Conservation (phyloP, 2,113 vertebrate genomes). For the Melanerpes formicivorus region DNA sequence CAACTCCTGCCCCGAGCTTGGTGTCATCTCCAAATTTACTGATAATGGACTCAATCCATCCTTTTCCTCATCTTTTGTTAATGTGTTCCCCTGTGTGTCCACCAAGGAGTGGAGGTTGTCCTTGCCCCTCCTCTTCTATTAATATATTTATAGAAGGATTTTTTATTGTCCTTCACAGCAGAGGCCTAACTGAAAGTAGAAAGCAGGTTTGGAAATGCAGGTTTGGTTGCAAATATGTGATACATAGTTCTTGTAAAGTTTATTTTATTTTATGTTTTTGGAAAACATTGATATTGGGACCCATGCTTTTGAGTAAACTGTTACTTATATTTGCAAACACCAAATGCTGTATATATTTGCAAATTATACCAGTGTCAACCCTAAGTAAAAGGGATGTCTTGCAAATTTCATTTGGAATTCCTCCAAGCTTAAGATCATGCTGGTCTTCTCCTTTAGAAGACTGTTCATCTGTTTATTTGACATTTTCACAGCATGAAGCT, state of each 20-base stretch:
- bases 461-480: neutral
- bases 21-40: too few relatives aligned
- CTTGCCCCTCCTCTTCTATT: too few relatives aligned
- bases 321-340: neutral
- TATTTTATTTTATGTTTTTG: neutral
- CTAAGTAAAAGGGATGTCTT: neutral
- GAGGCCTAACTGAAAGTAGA: neutral
- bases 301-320: neutral
- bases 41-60: too few relatives aligned
- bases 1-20: too few relatives aligned
- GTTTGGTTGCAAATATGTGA: neutral
- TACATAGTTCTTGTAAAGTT: neutral
- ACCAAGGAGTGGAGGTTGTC: too few relatives aligned
- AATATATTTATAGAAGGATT: too few relatives aligned
- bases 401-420: neutral
- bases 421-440: neutral
- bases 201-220: neutral
- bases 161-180: too few relatives aligned
- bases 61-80: too few relatives aligned
- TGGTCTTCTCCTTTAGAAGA: neutral
- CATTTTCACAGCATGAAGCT: neutral
- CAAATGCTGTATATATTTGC: neutral
- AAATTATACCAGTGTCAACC: neutral
- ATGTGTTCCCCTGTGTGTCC: too few relatives aligned
- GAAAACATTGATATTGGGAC: neutral